These are phyloP conservation scores for Macroramphosus scolopax DNA, from an alignment of 2,797 vertebrate species.

Conservation along the genomic window DNA sequence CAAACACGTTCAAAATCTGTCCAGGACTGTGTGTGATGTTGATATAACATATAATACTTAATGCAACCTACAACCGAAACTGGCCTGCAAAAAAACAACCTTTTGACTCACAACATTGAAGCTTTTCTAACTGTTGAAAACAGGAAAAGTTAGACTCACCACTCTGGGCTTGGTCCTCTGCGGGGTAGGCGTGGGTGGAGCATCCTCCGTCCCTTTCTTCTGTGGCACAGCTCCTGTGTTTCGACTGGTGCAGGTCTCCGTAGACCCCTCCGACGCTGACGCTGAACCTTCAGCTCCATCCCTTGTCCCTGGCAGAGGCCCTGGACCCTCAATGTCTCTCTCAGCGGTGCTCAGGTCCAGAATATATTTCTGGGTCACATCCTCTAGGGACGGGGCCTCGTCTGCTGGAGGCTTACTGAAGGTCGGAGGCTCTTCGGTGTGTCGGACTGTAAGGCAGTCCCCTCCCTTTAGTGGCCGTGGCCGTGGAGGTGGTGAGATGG, in stretches of 20 bases:
- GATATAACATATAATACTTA: background rate
- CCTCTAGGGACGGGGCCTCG: slow-evolving; percentile 84
- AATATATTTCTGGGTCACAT: slow-evolving; percentile 88
- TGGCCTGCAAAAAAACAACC: too few relatives aligned
- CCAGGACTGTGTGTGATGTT: slow-evolving; percentile 1
- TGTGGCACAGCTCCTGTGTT: slow-evolving; percentile 72
- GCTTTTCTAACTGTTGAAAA: too few relatives aligned
- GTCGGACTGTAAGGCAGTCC: slow-evolving; percentile 35
- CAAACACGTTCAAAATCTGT: background rate
- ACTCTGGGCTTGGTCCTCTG: slow-evolving; percentile 88
- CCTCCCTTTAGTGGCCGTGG: slow-evolving; percentile 56
- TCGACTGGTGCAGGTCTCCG: slow-evolving; percentile 68
- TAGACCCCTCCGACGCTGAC: slow-evolving; percentile 65
- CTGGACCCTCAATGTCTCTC: slow-evolving; percentile 61
- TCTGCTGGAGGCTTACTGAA: slow-evolving; percentile 62
- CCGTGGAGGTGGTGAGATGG: slow-evolving; percentile 79
- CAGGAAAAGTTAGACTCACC: slow-evolving; percentile 81
- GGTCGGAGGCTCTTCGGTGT: slow-evolving; percentile 47
- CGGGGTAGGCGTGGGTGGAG: slow-evolving; percentile 44
- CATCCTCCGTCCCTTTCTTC: slow-evolving; percentile 74
- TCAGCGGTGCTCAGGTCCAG: slow-evolving; percentile 76
- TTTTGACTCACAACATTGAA: too few relatives aligned
- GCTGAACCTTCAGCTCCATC: slow-evolving; percentile 48
- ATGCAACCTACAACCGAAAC: too few relatives aligned
- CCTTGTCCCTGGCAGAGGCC: slow-evolving; percentile 35